Evolutionary conservation across 2,113 vertebrate species (phyloP).

Genomic region (Meriones unguiculatus): DNA sequence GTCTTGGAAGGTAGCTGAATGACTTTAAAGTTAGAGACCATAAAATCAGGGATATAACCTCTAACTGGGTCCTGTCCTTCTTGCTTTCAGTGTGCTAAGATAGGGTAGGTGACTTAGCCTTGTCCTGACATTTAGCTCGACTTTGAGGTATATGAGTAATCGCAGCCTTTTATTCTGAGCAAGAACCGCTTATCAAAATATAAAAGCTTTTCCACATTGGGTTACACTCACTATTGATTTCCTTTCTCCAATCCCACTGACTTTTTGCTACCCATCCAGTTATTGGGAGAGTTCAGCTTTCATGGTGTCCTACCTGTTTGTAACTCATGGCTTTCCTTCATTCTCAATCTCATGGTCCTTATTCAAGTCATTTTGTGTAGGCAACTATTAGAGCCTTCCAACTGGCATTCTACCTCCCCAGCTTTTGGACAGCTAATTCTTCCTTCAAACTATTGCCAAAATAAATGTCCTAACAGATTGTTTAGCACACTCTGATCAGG

Average conservation of each 20-base stretch:
- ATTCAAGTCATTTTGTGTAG: background rate
- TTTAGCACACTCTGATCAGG: background rate
- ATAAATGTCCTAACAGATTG: background rate
- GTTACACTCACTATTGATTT: background rate
- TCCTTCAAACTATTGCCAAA: conserved; percentile 8
- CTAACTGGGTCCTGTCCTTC: background rate
- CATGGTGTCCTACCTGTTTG: background rate
- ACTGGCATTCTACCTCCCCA: background rate
- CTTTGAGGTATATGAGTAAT: background rate
- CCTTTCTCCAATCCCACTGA: background rate
- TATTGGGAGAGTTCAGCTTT: background rate
- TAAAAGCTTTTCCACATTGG: background rate
- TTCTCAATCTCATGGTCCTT: background rate
- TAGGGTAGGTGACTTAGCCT: background rate
- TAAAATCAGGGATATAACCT: background rate
- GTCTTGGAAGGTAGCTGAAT: background rate
- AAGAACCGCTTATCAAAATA: background rate
- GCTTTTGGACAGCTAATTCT: background rate
- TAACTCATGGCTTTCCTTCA: background rate
- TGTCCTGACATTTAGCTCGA: background rate
- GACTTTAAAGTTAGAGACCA: background rate
- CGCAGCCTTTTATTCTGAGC: conserved; percentile 1
- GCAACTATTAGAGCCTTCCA: background rate
- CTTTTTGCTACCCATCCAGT: background rate
- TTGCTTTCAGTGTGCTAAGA: background rate